These are phyloP conservation scores for Caenorhabditis plicata DNA, from an alignment of 2,888 invertebrate genomes.

Conservation along the genomic window DNA sequence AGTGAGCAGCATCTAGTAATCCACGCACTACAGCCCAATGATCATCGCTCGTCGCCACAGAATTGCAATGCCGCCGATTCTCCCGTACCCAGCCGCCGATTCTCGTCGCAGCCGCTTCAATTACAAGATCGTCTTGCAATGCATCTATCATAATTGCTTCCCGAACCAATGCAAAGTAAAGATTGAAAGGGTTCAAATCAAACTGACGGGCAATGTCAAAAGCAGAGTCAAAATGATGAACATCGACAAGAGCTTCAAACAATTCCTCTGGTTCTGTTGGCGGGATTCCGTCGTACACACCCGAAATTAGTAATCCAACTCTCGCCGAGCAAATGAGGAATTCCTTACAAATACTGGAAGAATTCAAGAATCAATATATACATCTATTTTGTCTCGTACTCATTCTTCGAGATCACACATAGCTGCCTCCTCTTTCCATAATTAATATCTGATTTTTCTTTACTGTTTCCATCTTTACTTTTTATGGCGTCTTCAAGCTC, in stretches of 20 bases:
- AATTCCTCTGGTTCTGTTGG: constrained; percentile 44
- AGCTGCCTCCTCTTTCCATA: constrained; percentile 17
- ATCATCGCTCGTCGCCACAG: constrained; percentile 19
- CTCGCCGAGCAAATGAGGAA: constrained; percentile 20
- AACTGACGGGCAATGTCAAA: constrained; percentile 49
- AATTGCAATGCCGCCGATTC: constrained; percentile 27
- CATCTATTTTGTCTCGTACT: no score
- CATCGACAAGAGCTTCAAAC: constrained; percentile 33
- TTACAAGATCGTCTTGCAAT: constrained; percentile 8
- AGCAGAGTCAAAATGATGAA: constrained; percentile 51
- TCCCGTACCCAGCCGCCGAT: constrained; percentile 29
- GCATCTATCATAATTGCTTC: constrained; percentile 46
- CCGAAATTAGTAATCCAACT: constrained; percentile 9
- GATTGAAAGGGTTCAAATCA: constrained; percentile 24
- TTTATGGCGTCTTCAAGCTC: no score
- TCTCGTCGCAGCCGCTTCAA: constrained; percentile 19
- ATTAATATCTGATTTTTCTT: no score
- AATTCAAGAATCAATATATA: no score
- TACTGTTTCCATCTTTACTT: no score
- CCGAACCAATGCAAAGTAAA: constrained; percentile 36
- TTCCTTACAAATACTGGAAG: constrained; percentile 23
- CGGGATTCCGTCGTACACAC: constrained; percentile 34
- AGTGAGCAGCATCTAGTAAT: constrained; percentile 14
- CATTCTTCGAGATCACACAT: constrained; percentile 19
- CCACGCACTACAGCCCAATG: constrained; percentile 38